Evolutionary conservation across 1,140 invertebrate genomes (phyloP), one percentile per base, ranked within the genome.

Genomic region (Formica selysi): DNA sequence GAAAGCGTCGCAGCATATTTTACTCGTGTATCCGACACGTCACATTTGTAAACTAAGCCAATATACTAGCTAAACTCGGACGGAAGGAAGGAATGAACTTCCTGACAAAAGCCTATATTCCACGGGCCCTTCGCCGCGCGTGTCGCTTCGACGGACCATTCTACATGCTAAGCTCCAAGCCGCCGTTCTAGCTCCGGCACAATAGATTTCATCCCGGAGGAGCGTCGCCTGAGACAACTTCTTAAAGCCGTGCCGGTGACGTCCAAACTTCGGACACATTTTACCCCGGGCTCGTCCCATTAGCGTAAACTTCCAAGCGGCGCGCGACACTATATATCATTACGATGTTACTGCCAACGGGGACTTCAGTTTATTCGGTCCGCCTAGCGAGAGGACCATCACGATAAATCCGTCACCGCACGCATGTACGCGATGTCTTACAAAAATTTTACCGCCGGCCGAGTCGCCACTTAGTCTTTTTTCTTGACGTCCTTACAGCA

Each of bases 241-340:
- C 93, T 93, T 93, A 91, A 93, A 93, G 85, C 90, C 83, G 86
- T 87, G 80, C 76, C 85, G 73, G 74, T 87, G 89, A 89, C 93
- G 90, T 92, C 87, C 88, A 92, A 93, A 93, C 92, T 93, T 93
- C 85, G 87, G 86, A 89, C 92, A 91, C 89, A 92, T 92, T 93
- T 93, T 91, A 92, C 86, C 76, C 62, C 65, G 71, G 61, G 73
- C 71, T 41, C 68, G 87, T 89, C 90, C 91, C 85, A 91, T 92
- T 93, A 93, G 86, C 86, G 86, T 88, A 89, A 93, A 92, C 92
- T 93, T 92, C 64, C 51, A 80, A 51, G 32, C 71, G 62, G 67
- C 68, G 87, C 41, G 51, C 85, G 71, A 88, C 89, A 90, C 85
- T 91, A 91, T 91, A 91, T 90, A 91, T 92, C 90, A 92, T 93